phyloP scores from a whole-genome alignment of 2,797 vertebrate genomes.

The Ibycter americanus region DNA sequence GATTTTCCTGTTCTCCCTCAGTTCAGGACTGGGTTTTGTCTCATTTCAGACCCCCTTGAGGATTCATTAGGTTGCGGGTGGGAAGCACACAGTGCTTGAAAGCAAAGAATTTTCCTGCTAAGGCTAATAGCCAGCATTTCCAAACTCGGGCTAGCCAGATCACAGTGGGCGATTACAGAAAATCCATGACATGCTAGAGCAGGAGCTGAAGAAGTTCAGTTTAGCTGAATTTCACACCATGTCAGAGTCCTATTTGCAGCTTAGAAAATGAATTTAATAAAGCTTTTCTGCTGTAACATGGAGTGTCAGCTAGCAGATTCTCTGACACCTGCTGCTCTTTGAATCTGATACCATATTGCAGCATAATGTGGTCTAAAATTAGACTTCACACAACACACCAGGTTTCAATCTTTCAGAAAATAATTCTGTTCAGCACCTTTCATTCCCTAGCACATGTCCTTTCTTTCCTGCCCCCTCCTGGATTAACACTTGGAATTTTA shows the following conservation, averaged over 20 bases:
- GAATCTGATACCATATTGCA: conserved; percentile 65
- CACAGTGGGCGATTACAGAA: conserved; percentile 41
- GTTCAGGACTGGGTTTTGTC: conserved; percentile 1
- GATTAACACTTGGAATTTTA: neutral
- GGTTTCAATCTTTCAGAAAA: conserved; percentile 65
- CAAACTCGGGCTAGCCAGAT: conserved; percentile 44
- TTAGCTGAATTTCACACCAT: conserved; percentile 44
- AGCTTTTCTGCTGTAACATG: conserved; percentile 40
- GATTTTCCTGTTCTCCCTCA: neutral
- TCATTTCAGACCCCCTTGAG: conserved; percentile 33
- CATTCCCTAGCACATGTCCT: neutral
- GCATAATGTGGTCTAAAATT: conserved; percentile 69
- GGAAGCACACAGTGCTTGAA: neutral
- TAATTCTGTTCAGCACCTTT: conserved; percentile 46
- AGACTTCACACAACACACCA: conserved; percentile 63
- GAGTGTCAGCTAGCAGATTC: conserved; percentile 54
- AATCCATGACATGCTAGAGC: conserved; percentile 45
- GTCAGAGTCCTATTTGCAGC: conserved; percentile 55
- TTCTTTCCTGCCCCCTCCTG: conserved; percentile 6
- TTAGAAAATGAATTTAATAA: conserved; percentile 49
- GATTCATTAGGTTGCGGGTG: conserved; percentile 2
- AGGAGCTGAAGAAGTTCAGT: conserved; percentile 34
- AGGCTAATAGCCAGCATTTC: conserved; percentile 34
- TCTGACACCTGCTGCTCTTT: conserved; percentile 72
- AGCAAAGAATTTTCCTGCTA: conserved; percentile 16